Evolutionary conservation across 1,140 invertebrate species (phyloP).

Genomic region (Harpegnathos saltator): DNA sequence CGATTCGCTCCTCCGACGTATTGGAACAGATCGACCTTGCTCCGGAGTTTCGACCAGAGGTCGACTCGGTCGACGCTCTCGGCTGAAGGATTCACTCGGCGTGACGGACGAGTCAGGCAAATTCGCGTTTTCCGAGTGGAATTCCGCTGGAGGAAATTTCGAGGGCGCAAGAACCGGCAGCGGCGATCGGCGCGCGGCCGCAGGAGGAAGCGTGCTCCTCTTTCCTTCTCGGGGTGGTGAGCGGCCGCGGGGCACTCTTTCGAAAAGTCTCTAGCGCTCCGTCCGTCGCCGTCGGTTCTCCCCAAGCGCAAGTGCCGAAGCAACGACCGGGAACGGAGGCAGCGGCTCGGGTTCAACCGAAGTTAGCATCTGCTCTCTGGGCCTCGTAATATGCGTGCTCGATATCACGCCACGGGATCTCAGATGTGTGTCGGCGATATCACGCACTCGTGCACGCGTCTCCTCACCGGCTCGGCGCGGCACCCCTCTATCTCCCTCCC

Average conservation of each 20-base stretch:
- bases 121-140: too few relatives aligned
- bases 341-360: conserved; percentile 78
- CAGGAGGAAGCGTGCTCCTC: conserved; percentile 61
- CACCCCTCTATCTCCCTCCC: conserved; percentile 7
- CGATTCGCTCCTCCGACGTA: too few relatives aligned
- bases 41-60: too few relatives aligned
- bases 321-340: conserved; percentile 74
- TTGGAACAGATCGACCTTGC: too few relatives aligned
- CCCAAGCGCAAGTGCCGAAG: conserved; percentile 56
- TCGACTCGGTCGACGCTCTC: too few relatives aligned
- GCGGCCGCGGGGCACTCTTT: conserved; percentile 65
- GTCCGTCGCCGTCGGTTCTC: conserved; percentile 52
- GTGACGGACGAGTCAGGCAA: too few relatives aligned
- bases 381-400: conserved; percentile 83
- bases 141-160: too few relatives aligned
- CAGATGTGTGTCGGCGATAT: conserved; percentile 84
- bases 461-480: conserved; percentile 43
- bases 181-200: conserved; percentile 37
- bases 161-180: neutral
- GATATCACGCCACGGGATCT: conserved; percentile 82
- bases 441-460: conserved; percentile 82
- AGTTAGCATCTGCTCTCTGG: conserved; percentile 83
- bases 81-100: too few relatives aligned
- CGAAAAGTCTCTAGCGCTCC: conserved; percentile 64
- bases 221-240: conserved; percentile 30